Percentiles rank a stretch among this genome's conserved stretches.
Evolutionary conservation across 2,797 vertebrate genomes (phyloP).

Genomic region (Acanthornis magna): DNA sequence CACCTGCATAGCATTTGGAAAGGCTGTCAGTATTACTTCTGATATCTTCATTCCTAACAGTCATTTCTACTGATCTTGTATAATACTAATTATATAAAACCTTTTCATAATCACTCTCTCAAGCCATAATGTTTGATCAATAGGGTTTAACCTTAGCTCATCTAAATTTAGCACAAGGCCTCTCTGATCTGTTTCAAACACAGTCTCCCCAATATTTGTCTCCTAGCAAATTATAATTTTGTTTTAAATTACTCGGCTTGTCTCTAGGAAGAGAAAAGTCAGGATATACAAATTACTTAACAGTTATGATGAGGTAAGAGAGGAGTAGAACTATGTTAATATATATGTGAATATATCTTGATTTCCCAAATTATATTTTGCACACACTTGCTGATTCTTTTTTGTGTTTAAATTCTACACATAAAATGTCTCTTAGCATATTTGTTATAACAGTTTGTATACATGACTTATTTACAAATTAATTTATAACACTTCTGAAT

Average conservation of each 20-base stretch:
- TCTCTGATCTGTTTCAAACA: slow-evolving; percentile 43
- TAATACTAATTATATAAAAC: slow-evolving; percentile 43
- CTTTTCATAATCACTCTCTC: slow-evolving; percentile 39
- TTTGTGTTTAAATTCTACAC: neutral
- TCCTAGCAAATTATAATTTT: neutral
- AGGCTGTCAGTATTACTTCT: slow-evolving; percentile 11
- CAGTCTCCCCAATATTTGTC: slow-evolving; percentile 11
- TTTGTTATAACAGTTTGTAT: neutral
- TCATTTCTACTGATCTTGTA: slow-evolving; percentile 33
- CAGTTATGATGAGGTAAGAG: neutral
- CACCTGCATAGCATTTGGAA: slow-evolving; percentile 42
- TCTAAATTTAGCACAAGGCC: slow-evolving; percentile 59
- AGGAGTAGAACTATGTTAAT: neutral
- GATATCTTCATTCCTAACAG: slow-evolving; percentile 15
- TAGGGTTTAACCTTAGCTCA: slow-evolving; percentile 55
- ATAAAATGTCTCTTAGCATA: neutral
- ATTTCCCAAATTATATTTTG: neutral
- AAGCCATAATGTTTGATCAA: slow-evolving; percentile 58
- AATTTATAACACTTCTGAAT: neutral
- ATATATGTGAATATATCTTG: neutral
- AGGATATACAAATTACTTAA: neutral
- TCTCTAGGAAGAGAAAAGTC: slow-evolving; percentile 14
- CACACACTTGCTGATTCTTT: neutral
- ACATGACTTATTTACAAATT: neutral
- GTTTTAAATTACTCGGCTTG: slow-evolving; percentile 15